Evolutionary conservation across 2,797 vertebrate genomes (phyloP).

Genomic region (Pteropus rufus): DNA sequence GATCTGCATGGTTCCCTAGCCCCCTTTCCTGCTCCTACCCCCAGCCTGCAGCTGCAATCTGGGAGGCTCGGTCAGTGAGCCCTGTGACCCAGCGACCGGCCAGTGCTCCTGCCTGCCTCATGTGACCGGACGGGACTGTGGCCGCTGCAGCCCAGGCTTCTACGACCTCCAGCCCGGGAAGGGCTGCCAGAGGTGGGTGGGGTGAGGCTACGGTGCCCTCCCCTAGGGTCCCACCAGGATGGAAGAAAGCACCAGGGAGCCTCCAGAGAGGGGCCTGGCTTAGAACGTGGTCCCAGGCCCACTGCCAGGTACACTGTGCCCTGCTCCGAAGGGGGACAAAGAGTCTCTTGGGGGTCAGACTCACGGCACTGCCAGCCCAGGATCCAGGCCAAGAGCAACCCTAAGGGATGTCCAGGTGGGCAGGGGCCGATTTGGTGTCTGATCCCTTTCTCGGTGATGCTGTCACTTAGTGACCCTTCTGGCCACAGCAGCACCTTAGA

Average conservation of each 20-base stretch:
- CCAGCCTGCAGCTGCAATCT: slow-evolving; percentile 89
- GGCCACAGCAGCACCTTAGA: neutral
- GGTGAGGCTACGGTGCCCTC: neutral
- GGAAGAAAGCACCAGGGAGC: neutral
- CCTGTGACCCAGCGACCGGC: slow-evolving; percentile 87
- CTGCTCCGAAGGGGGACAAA: neutral
- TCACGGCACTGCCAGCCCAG: neutral
- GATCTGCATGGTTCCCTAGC: fast-evolving
- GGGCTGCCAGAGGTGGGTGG: slow-evolving; percentile 90
- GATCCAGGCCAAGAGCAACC: neutral
- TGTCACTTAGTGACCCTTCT: neutral
- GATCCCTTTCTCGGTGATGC: neutral
- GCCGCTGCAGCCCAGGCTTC: slow-evolving; percentile 87
- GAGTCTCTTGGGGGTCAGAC: neutral
- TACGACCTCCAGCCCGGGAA: slow-evolving; percentile 84
- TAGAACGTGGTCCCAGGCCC: neutral
- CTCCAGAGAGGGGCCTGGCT: neutral
- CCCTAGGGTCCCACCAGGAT: neutral
- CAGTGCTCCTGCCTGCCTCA: slow-evolving; percentile 89
- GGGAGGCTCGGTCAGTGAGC: slow-evolving; percentile 77
- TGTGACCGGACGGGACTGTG: slow-evolving; percentile 87
- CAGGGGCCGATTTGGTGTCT: neutral
- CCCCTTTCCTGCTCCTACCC: neutral
- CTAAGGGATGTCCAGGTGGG: neutral
- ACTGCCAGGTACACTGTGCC: neutral